Base-by-base conservation (phyloP, 2,888 invertebrate species). In the Drosophila pegasa region DNA sequence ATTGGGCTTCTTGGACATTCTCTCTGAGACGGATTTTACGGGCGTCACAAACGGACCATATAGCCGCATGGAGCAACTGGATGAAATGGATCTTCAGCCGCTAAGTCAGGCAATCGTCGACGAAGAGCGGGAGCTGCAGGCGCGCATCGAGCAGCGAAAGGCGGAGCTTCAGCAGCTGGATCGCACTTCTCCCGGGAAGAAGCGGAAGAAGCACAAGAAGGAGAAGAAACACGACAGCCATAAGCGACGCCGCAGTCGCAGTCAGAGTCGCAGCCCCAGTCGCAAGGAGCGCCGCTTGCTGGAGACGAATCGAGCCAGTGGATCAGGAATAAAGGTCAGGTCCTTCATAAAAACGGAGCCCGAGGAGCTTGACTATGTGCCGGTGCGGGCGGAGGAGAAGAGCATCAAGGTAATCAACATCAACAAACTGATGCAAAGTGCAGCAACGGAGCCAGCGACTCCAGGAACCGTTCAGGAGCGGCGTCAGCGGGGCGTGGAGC, bases 401-500 rank as follows among this genome's bases (percentile, higher is more conserved):
- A 31, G 2, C 14, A 8, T 73, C 3, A 66, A 65, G 2, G n/a
- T 62, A 3, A 22, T 70, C 6, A 52, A 35, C 12, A 33, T 66
- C 4, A 63, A 8, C 5, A 59, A 70, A 10, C 18, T 72, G 22
- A 16, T 38, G 4, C 9, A 54, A n/a, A 9, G n/a, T n/a, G n/a
- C 0, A 5, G 12, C 7, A 9, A 4, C 29, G 1, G 9, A n/a
- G 14, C 6, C 33, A 14, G 1, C 14, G 4, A 8, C 27, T 45
- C 16, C 6, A 3, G 16, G 7, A 3, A 18, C 45, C 22, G 3
- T 52, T 4, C 25, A 14, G 4, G 82, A 82, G 5, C 87, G 75
- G n/a, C 73, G 75, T 0, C 37, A 43, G 3, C 35, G 54, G n/a
- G 71, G 59, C 1, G 29, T 75, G 16, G 62, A 70, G n/a, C 82